Evolutionary conservation across 2,113 vertebrate genomes (phyloP), one percentile per base, ranked within the genome.

Genomic region (Zapus hudsonius): DNA sequence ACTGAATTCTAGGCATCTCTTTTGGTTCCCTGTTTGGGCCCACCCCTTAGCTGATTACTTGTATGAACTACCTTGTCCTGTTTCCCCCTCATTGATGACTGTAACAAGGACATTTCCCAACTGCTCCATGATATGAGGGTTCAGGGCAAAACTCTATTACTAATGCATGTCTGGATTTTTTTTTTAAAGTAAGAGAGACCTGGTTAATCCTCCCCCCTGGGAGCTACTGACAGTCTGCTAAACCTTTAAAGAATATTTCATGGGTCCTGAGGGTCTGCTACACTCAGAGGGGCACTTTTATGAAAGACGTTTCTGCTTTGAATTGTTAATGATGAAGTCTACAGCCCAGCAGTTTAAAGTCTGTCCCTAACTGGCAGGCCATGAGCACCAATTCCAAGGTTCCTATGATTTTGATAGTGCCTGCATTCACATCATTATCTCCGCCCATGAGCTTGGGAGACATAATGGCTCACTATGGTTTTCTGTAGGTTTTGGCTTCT

Each of bases 181-280:
- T 47, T 63, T 59, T 64, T 11, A 52, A 52, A n/a, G n/a, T n/a
- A 52, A 52, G 52, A 16, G 11, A 74, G 47, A 63, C 33, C 61
- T 42, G 23, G 27, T 66, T 78, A 82, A 81, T 80, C 63, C 13
- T 80, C 4, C 61, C 75, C 57, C 20, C 8, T n/a, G 64, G n/a
- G 73, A 91, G 29, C 57, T 78, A 13, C 69, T 84, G 47, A 67
- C 47, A 87, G 92, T 38, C 81, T 63, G 25, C 78, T 84, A 76
- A 90, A 40, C 10, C 38, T 82, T 81, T 88, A 87, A 78, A 92
- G 69, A 85, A 40, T 15, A 29, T 94, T 95, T 66, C 38, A 13
- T 12, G 42, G 67, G 69, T 23, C 36, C 29, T 89, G 27, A 4
- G 33, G 3, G 29, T 47, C 63, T 44, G 69, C 22, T 13, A 10